phyloP scores from a whole-genome alignment of 2,888 invertebrate species.

The Cataglyphis livida region DNA sequence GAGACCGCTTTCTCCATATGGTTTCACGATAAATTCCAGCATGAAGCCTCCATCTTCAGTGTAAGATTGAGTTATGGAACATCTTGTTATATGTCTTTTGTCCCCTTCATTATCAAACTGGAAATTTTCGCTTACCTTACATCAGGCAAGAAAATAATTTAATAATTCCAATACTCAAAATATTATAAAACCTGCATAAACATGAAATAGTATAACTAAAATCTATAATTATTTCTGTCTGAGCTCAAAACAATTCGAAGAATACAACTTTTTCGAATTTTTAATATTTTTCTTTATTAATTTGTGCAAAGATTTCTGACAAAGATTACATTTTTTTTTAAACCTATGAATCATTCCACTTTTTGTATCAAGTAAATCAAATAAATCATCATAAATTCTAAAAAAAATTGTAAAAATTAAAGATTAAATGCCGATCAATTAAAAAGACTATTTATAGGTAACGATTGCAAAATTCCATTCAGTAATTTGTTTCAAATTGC shows the following conservation, averaged over 20 bases:
- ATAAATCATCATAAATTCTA: no score
- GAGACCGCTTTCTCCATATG: constrained; percentile 81
- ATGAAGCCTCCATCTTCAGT: constrained; percentile 25
- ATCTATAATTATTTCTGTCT: background rate
- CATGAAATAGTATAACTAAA: background rate
- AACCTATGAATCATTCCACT: background rate
- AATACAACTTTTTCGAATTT: background rate
- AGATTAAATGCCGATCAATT: background rate
- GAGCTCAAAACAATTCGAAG: background rate
- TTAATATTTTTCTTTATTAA: background rate
- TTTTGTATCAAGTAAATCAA: background rate
- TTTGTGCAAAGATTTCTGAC: no score
- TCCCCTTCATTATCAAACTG: background rate
- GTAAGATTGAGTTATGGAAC: constrained; percentile 23
- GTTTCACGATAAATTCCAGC: constrained; percentile 77
- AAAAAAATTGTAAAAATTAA: background rate
- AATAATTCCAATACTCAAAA: background rate
- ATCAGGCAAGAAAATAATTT: background rate
- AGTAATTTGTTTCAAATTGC: background rate
- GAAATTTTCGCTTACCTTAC: background rate
- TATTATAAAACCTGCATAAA: background rate
- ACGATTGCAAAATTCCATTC: background rate
- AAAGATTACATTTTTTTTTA: background rate
- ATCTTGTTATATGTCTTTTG: background rate
- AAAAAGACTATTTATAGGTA: background rate